Evolutionary conservation across 2,113 vertebrate genomes (phyloP), one percentile per base, ranked within the genome.

Genomic region (Nanorana parkeri): DNA sequence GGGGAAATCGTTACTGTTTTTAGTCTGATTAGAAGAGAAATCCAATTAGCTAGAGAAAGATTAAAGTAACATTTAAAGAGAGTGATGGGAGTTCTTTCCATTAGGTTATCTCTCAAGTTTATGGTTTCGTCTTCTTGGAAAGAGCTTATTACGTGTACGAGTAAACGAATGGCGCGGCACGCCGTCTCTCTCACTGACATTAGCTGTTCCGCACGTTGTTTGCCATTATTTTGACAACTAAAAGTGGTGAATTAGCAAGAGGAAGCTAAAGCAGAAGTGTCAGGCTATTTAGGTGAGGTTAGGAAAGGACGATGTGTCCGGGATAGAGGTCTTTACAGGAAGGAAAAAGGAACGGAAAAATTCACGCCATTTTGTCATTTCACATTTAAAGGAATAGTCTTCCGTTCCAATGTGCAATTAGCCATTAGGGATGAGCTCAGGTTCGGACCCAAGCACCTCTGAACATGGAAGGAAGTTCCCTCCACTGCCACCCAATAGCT

Each of bases 11-110:
- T 21, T 10, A 78, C 29, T 17, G 29, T 69, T 21, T 69, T 23
- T 11, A 32, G 28, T 28, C 77, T 29, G 78, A 80, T 80, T 80
- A 63, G 54, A 61, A 61, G 21, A 61, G 55, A 80, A 80, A 80
- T 80, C 78, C 78, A 80, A 80, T 80, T 80, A 80, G 51, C 78
- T 58, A 29, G 52, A 80, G 78, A 51, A 41, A 69, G 78, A 80
- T 80, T 60, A 80, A 69, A 71, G 66, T 21, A 56, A 47, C 78
- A 80, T 56, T 80, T 71, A 26, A 61, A 68, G 28, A 69, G 66
- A 80, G 66, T 28, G 66, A 80, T 71, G 78, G 32, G 54, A 52
- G n/a, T 19, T 41, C 32, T 69, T 47, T 60, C 55, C 66, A 80
- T 80, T 69, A 51, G 54, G 32, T 20, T 56, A 79, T 79, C 77